These are phyloP conservation scores for Smittia aterrima DNA, from an alignment of 2,888 invertebrate species.

Conservation along the genomic window DNA sequence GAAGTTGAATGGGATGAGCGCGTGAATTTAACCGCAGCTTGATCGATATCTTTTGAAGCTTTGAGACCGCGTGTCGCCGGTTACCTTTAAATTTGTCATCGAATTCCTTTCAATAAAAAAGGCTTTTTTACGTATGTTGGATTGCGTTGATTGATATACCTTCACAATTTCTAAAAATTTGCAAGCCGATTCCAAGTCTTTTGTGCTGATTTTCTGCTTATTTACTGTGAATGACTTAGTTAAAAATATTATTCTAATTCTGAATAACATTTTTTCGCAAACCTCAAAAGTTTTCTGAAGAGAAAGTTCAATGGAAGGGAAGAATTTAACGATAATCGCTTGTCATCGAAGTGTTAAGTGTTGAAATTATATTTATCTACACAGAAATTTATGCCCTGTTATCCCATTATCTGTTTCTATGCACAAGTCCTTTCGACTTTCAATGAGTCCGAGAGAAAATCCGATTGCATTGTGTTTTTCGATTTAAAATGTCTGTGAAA, in stretches of 20 bases:
- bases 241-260: conserved; percentile 2
- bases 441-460: conserved; percentile 32
- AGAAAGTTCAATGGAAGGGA: conserved; percentile 2
- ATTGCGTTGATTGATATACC: not conserved
- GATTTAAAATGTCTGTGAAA: not conserved
- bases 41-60: conserved; percentile 14
- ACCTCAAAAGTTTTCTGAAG: conserved; percentile 1
- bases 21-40: not conserved
- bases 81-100: conserved; percentile 14
- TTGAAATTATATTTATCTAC: conserved; percentile 36
- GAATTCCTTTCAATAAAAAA: conserved; percentile 14
- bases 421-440: conserved; percentile 26
- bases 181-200: not conserved
- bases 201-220: conserved; percentile 26
- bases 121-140: not conserved
- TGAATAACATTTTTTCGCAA: not conserved
- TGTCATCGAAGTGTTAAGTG: conserved; percentile 38
- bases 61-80: not conserved
- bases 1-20: not conserved
- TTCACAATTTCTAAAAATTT: not conserved
- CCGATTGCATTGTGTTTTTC: not conserved
- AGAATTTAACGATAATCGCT: not conserved
- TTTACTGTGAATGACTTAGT: not conserved
- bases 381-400: conserved; percentile 34
- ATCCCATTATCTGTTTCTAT: conserved; percentile 23